These are phyloP conservation scores for Neosalanx taihuensis DNA, from an alignment of 2,797 vertebrate genomes.

Conservation along the genomic window DNA sequence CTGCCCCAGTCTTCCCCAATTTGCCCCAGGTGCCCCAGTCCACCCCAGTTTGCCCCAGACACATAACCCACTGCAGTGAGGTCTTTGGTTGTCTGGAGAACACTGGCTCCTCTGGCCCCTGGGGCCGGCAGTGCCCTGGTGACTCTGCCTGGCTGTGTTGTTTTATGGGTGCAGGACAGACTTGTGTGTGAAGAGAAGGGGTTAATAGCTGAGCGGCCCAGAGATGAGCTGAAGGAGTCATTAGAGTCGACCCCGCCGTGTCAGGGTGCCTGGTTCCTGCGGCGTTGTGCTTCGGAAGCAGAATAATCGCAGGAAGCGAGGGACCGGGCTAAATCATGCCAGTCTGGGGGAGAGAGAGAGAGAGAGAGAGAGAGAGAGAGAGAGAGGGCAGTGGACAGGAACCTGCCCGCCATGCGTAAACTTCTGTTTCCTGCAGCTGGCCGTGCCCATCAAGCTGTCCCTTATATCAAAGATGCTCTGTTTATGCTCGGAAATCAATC, in stretches of 20 bases:
- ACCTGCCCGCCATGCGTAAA: conserved; percentile 62
- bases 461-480: conserved; percentile 78
- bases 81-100: conserved; percentile 19
- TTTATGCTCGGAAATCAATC: conserved; percentile 77
- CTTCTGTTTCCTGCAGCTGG: conserved; percentile 66
- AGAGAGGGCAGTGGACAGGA: conserved; percentile 63
- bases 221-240: conserved; percentile 56
- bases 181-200: conserved; percentile 37
- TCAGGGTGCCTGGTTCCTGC: conserved; percentile 56
- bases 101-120: conserved; percentile 35
- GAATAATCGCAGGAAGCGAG: conserved; percentile 75
- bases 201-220: conserved; percentile 50
- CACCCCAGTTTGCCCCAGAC: conserved; percentile 18
- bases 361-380: conserved; percentile 50
- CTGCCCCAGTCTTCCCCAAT: conserved; percentile 12
- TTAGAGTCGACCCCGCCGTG: conserved; percentile 59
- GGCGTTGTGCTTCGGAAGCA: conserved; percentile 70
- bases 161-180: conserved; percentile 26
- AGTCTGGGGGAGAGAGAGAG: conserved; percentile 53
- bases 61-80: conserved; percentile 24
- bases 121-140: conserved; percentile 22
- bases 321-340: conserved; percentile 70
- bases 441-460: conserved; percentile 59
- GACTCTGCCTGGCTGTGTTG: conserved; percentile 31
- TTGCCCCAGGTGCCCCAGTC: conserved; percentile 24